Percentiles rank a stretch among this genome's conserved stretches.
Evolutionary conservation across 2,888 invertebrate species (phyloP).

Genomic region (Apomyelois bistriatella): DNA sequence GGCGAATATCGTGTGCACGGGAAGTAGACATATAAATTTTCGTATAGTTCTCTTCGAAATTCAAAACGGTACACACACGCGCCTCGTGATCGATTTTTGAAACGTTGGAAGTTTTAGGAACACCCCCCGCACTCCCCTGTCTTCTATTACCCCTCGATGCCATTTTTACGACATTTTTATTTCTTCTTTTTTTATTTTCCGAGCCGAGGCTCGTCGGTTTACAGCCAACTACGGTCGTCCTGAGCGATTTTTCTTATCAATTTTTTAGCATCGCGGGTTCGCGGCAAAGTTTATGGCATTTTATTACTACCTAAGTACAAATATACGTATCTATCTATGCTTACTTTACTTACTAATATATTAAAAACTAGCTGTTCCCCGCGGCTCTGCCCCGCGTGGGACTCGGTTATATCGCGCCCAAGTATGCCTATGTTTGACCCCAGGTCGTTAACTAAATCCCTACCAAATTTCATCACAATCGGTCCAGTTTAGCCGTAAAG

Average conservation of each 20-base stretch:
- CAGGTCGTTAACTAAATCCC: no score
- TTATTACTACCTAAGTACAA: no score
- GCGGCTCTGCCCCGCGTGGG: no score
- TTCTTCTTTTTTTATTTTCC: conserved; percentile 52
- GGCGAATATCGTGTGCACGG: conserved; percentile 22
- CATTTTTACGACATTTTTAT: conserved; percentile 54
- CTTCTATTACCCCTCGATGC: conserved; percentile 50
- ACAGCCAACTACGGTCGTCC: conserved; percentile 29
- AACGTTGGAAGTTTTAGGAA: conserved; percentile 45
- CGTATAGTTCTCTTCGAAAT: conserved; percentile 51
- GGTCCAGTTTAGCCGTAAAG: no score
- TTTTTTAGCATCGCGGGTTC: conserved; percentile 3
- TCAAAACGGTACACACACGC: conserved; percentile 69
- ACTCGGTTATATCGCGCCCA: no score
- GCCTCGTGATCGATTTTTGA: conserved; percentile 73
- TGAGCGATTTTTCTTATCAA: conserved; percentile 23
- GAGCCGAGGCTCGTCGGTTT: conserved; percentile 43
- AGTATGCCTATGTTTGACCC: no score
- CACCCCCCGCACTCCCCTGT: conserved; percentile 33
- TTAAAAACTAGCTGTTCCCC: no score
- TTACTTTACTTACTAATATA: no score
- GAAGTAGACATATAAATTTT: conserved; percentile 35
- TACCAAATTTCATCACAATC: no score
- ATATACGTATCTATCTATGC: no score
- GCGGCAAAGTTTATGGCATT: not conserved